Evolutionary conservation across 2,888 invertebrate species (phyloP), one percentile per base, ranked within the genome.

Genomic region (Antheraea yamamai): DNA sequence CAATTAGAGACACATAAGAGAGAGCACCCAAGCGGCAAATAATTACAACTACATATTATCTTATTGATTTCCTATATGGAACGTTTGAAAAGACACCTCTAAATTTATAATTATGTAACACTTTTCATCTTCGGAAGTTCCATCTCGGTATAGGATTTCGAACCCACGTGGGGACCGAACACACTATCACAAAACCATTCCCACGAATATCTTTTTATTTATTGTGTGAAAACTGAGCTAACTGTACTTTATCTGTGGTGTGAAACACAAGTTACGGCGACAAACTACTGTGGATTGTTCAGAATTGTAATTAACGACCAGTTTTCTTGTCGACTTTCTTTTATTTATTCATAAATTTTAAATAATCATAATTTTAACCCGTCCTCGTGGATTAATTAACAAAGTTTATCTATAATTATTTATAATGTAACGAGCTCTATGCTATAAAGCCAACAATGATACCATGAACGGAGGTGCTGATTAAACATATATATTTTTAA

Each of bases 211-310:
- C 4, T 30, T 16, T 8, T 66, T 30, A 26, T 26, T 61, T 66
- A 16, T 30, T 66, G 26, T 66, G 30, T 16, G 64, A 1, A 66
- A 66, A 66, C 4, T 16, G 26, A 66, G 26, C 16, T 30, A 66
- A 26, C 64, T 66, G 14, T 66, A 66, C 10, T 26, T 30, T 30
- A 6, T 16, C 30, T 66, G 64, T 66, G 26, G 30, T 26, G 16
- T 66, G 89, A 90, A 91, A 92, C 87, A 85, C 86, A 82, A 82
- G 85, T 87, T 85, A 87, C 83, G 79, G 81, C 84, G 84, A 85
- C 81, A 82, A 82, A 84, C 87, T 81, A 83, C 86, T 80, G 81
- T 79, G 79, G 74, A 76, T 78, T 74, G 79, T 79, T 77, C 78
- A 79, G 83, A 80, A 77, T 78, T 52, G 73, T 83, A 84, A 88